phyloP scores from a whole-genome alignment of 2,113 vertebrate genomes.

The Hippocampus barbouri region DNA sequence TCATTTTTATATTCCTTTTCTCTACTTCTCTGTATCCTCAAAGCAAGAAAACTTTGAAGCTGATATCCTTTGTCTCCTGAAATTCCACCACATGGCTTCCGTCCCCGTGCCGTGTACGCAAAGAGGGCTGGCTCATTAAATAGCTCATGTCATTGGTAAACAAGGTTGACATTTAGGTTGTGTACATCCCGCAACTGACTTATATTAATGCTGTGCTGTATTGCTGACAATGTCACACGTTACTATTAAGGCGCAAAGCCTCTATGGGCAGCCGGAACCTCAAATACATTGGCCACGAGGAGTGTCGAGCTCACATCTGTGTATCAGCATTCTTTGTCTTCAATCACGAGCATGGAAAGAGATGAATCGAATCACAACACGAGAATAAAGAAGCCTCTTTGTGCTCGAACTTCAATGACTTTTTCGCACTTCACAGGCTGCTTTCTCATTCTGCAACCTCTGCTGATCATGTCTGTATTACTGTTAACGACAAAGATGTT shows the following conservation, averaged over 20 bases:
- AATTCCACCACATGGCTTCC: constrained; percentile 12
- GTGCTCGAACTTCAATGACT: constrained; percentile 48
- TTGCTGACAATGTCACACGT: constrained; percentile 28
- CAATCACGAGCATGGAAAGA: constrained; percentile 53
- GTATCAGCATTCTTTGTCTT: constrained; percentile 43
- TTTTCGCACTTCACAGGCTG: constrained; percentile 49
- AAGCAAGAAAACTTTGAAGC: constrained; percentile 32
- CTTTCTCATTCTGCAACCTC: constrained; percentile 52
- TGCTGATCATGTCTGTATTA: constrained; percentile 49
- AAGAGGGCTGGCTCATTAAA: constrained; percentile 40
- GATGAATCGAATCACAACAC: constrained; percentile 46
- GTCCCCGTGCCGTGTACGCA: constrained; percentile 18
- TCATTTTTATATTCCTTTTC: constrained; percentile 45
- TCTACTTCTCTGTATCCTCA: constrained; percentile 23
- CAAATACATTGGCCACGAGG: constrained; percentile 28
- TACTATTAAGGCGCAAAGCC: constrained; percentile 42
- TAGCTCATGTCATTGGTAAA: constrained; percentile 54
- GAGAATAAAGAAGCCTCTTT: constrained; percentile 33
- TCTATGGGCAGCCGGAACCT: constrained; percentile 16
- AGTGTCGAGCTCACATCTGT: constrained; percentile 14
- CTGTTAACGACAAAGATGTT: constrained; percentile 58
- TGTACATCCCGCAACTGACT: constrained; percentile 33
- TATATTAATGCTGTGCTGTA: constrained; percentile 36
- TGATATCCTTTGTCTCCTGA: constrained; percentile 25
- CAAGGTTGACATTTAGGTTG: constrained; percentile 64